phyloP scores from a whole-genome alignment of 2,797 vertebrate species.

The Menidia menidia region DNA sequence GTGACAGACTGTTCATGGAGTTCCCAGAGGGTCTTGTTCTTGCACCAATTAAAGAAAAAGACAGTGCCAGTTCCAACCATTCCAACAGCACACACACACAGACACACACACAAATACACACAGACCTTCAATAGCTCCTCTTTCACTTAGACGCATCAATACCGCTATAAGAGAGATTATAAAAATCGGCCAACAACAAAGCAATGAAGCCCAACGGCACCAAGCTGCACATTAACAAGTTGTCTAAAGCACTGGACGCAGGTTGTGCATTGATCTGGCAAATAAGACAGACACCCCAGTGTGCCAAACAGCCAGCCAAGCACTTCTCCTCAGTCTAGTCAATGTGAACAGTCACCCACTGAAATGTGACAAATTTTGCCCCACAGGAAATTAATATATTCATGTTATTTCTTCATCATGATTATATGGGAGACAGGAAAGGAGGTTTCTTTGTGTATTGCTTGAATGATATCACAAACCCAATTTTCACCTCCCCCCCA shows the following conservation, averaged over 20 bases:
- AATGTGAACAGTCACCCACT: conserved; percentile 46
- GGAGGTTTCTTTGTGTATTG: conserved; percentile 9
- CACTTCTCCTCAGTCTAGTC: conserved; percentile 38
- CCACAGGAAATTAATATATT: conserved; percentile 14
- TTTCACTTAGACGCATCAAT: conserved; percentile 66
- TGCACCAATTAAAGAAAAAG: conserved; percentile 73
- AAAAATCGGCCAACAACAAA: conserved; percentile 71
- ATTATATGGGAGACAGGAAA: conserved; percentile 13
- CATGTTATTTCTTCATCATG: conserved; percentile 27
- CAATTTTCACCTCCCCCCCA: not conserved
- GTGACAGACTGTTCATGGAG: conserved; percentile 55
- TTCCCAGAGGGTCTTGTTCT: conserved; percentile 61
- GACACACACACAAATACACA: conserved; percentile 21
- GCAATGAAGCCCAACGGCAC: conserved; percentile 60
- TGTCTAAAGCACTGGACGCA: conserved; percentile 50
- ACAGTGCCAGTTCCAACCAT: conserved; percentile 59
- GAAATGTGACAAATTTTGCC: conserved; percentile 37
- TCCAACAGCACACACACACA: conserved; percentile 47
- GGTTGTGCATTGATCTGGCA: conserved; percentile 73
- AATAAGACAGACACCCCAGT: conserved; percentile 61
- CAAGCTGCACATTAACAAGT: conserved; percentile 73
- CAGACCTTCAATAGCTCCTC: conserved; percentile 39
- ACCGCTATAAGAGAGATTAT: conserved; percentile 75
- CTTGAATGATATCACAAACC: conserved; percentile 28
- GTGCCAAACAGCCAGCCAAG: conserved; percentile 53